Conservation (phyloP, 1,140 invertebrate species). For the Temnothorax curvispinosus region DNA sequence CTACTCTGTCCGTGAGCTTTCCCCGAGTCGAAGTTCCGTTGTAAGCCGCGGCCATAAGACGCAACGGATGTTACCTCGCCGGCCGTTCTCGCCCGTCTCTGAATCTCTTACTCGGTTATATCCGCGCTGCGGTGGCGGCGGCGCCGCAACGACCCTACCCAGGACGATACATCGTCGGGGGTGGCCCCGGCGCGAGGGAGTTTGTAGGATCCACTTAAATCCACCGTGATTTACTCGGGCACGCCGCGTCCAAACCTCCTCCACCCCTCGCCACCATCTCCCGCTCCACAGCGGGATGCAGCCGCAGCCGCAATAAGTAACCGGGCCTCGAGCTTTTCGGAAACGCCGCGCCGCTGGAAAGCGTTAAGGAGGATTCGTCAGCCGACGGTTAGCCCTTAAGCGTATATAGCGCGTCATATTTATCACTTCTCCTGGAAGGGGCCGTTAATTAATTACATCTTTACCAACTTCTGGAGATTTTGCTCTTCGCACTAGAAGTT, state of each 20-base stretch:
- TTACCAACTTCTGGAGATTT: neutral
- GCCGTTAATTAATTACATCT: neutral
- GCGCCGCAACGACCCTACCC: conserved; percentile 64
- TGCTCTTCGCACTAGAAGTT: neutral
- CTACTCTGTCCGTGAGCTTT: conserved; percentile 18
- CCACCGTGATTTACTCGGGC: conserved; percentile 73
- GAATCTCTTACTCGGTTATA: conserved; percentile 61
- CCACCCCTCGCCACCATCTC: neutral
- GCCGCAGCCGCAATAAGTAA: conserved; percentile 66
- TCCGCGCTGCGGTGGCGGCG: conserved; percentile 61
- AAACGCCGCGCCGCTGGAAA: conserved; percentile 64
- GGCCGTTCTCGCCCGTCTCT: conserved; percentile 31
- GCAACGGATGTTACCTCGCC: conserved; percentile 45
- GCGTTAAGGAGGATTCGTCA: conserved; percentile 70
- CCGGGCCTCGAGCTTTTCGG: conserved; percentile 61
- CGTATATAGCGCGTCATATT: neutral
- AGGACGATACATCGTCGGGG: conserved; percentile 69
- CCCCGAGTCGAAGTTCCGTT: conserved; percentile 37
- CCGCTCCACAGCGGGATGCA: conserved; percentile 27
- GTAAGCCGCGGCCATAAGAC: conserved; percentile 52
- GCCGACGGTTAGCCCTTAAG: neutral
- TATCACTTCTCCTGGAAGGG: neutral
- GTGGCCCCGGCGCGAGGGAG: conserved; percentile 54
- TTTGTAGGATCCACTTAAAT: conserved; percentile 76
- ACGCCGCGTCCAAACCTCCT: conserved; percentile 41